Evolutionary conservation across 1,140 invertebrate species (phyloP).

Genomic region (Drosophila saltans): DNA sequence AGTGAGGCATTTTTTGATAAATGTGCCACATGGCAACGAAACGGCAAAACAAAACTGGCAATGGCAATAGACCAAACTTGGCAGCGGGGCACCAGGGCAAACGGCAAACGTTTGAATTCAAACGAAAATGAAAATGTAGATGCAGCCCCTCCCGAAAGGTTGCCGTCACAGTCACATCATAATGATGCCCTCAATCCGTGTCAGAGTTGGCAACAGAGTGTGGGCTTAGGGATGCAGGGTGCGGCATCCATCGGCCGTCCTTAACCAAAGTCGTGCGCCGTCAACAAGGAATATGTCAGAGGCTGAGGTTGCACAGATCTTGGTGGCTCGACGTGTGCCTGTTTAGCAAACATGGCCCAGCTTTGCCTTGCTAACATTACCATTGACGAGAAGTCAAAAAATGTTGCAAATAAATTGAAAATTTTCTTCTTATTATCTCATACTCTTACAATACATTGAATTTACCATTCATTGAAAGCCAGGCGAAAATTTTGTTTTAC

Average conservation of each 20-base stretch:
- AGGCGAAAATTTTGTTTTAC: too few species aligned
- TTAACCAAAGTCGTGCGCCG: constrained; percentile 68
- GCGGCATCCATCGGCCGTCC: constrained; percentile 35
- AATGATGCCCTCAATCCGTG: constrained; percentile 77
- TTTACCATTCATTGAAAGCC: neutral
- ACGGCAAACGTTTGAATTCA: constrained; percentile 48
- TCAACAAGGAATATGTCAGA: constrained; percentile 80
- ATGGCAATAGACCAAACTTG: too few species aligned
- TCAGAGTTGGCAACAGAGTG: constrained; percentile 45
- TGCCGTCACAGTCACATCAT: constrained; percentile 74
- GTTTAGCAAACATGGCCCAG: constrained; percentile 63
- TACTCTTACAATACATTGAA: constrained; percentile 3
- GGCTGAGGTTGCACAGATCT: constrained; percentile 49
- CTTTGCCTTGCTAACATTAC: constrained; percentile 35
- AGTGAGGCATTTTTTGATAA: constrained; percentile 76
- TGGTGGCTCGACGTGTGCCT: constrained; percentile 75
- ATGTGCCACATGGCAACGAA: constrained; percentile 68
- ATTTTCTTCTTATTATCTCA: constrained; percentile 20
- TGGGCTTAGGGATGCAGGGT: neutral
- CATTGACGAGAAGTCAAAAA: constrained; percentile 74
- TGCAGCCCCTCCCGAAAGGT: constrained; percentile 72
- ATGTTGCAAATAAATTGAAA: constrained; percentile 67
- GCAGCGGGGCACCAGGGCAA: constrained; percentile 5
- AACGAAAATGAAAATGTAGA: constrained; percentile 75
- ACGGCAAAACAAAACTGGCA: constrained; percentile 2